A percentile compares a stretch with the other conserved stretches of the same genome.
These are phyloP conservation scores for Pyrrhia umbra DNA, from an alignment of 2,888 invertebrate genomes.

Conservation along the genomic window DNA sequence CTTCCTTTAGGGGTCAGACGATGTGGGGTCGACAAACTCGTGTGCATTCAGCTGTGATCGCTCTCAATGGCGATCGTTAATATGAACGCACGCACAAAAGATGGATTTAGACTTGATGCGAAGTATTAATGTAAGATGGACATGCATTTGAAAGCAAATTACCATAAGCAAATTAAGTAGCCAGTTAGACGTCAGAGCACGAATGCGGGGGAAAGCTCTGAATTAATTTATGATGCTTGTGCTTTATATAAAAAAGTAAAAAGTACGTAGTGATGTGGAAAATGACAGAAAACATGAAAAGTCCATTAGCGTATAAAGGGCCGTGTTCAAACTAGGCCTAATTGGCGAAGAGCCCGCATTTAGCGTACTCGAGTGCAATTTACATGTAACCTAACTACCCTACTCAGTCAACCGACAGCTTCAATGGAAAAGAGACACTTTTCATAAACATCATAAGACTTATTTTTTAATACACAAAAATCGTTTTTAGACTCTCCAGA, in stretches of 20 bases:
- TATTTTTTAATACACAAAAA: not conserved
- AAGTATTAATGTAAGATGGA: slow-evolving; percentile 40
- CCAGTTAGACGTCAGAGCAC: slow-evolving; percentile 54
- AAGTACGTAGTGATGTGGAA: slow-evolving; percentile 62
- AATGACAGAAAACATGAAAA: slow-evolving; percentile 75
- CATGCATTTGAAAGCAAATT: slow-evolving; percentile 50
- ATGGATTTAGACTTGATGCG: slow-evolving; percentile 66
- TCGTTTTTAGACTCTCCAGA: not conserved
- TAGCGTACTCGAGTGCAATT: slow-evolving; percentile 41
- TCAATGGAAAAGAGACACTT: not conserved
- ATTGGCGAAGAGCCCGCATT: slow-evolving; percentile 61
- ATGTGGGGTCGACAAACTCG: slow-evolving; percentile 82
- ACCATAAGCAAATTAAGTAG: slow-evolving; percentile 62
- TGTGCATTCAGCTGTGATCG: slow-evolving; percentile 78
- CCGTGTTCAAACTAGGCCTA: slow-evolving; percentile 57
- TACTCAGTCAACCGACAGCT: not conserved
- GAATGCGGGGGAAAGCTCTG: slow-evolving; percentile 49
- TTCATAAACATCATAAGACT: not conserved
- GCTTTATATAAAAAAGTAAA: slow-evolving; percentile 47
- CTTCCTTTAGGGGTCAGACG: slow-evolving; percentile 82
- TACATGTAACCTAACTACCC: slow-evolving; percentile 31
- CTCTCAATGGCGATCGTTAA: slow-evolving; percentile 69
- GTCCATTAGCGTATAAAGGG: slow-evolving; percentile 71
- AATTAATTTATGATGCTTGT: slow-evolving; percentile 58
- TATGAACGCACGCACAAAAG: slow-evolving; percentile 66